Conservation (phyloP, 2,888 invertebrate species). For the Kuschelorhynchus macadamiae region DNA sequence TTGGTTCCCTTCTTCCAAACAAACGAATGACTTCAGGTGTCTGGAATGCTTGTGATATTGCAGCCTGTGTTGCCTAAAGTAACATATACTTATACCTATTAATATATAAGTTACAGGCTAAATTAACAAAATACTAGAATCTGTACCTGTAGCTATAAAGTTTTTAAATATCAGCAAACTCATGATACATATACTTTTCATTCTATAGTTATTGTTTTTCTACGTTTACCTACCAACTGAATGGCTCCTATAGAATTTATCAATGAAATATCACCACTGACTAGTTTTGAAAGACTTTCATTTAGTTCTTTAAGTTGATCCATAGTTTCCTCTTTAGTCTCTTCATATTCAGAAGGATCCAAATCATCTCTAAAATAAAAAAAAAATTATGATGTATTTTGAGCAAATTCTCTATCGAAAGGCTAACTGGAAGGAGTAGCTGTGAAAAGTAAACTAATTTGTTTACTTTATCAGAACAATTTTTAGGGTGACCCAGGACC, state of each 20-base stretch:
- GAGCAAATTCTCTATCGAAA: too few species aligned
- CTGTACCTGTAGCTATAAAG: too few species aligned
- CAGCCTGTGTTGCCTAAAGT: slow-evolving; percentile 77
- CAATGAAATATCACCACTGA: slow-evolving; percentile 78
- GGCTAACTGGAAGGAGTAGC: too few species aligned
- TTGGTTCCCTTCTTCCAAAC: slow-evolving; percentile 80
- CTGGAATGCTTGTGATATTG: slow-evolving; percentile 81
- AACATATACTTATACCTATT: neutral
- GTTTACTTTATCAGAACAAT: too few species aligned
- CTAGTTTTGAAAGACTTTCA: slow-evolving; percentile 74
- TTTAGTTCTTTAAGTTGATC: slow-evolving; percentile 81
- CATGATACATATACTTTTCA: too few species aligned
- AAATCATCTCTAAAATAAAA: slow-evolving; percentile 73
- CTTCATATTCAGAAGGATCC: slow-evolving; percentile 76
- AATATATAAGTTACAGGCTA: slow-evolving; percentile 59
- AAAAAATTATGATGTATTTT: neutral
- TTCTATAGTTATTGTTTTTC: too few species aligned
- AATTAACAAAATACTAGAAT: neutral
- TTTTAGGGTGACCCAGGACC: too few species aligned
- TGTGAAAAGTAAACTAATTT: too few species aligned
- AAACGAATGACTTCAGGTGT: slow-evolving; percentile 82
- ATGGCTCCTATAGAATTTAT: slow-evolving; percentile 77
- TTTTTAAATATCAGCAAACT: too few species aligned
- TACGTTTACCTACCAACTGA: slow-evolving; percentile 74
- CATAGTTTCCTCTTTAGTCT: slow-evolving; percentile 78